A percentile compares a stretch with the other conserved stretches of the same genome.
These are phyloP conservation scores for Chionoecetes opilio DNA, from an alignment of 1,140 invertebrate species.

Conservation along the genomic window DNA sequence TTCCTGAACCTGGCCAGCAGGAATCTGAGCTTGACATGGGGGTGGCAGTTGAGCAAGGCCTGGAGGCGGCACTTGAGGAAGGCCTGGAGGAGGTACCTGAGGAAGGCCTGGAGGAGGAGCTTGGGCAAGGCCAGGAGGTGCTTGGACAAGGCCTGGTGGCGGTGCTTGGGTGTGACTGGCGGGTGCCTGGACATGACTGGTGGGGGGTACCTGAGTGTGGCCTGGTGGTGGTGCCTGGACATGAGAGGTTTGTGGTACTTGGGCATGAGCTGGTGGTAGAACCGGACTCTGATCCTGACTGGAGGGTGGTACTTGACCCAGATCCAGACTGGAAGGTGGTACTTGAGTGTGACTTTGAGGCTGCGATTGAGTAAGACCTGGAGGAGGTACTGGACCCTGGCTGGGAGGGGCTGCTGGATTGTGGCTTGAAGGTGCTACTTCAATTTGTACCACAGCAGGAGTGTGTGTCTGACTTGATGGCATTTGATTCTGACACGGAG, in stretches of 20 bases:
- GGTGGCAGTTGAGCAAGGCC: slow-evolving; percentile 33
- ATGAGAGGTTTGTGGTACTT: slow-evolving; percentile 9
- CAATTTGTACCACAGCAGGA: background rate
- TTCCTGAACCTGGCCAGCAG: background rate
- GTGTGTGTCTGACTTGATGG: background rate
- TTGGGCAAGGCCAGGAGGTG: background rate
- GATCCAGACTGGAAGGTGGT: background rate
- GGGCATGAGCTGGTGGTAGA: slow-evolving; percentile 38
- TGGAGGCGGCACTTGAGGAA: background rate
- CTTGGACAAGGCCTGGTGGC: background rate
- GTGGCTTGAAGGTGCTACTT: background rate
- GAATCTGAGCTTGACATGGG: background rate
- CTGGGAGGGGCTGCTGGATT: background rate
- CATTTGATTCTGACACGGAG: background rate
- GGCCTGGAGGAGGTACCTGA: background rate
- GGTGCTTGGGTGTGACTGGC: background rate
- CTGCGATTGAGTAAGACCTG: background rate
- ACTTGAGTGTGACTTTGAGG: background rate
- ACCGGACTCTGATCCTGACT: slow-evolving; percentile 15
- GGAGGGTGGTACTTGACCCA: background rate
- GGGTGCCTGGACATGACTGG: background rate
- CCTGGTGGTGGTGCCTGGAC: background rate
- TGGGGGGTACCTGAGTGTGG: background rate
- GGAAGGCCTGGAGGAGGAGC: slow-evolving; percentile 6
- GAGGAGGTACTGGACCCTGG: slow-evolving; percentile 24